phyloP scores from a whole-genome alignment of 2,888 invertebrate species.

The Erynnis tages region DNA sequence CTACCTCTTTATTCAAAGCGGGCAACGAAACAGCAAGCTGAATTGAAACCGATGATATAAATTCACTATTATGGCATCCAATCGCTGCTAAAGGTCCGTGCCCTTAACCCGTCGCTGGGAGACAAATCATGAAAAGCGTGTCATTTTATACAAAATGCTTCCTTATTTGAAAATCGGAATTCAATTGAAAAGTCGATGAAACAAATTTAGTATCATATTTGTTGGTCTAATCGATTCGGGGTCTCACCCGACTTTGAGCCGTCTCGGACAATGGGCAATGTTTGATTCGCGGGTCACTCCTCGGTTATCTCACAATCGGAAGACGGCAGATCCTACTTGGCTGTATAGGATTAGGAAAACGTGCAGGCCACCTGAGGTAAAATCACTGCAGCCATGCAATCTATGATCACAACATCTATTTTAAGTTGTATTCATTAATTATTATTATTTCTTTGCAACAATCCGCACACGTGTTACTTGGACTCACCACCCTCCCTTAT shows the following conservation, averaged over 20 bases:
- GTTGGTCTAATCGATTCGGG: too few relatives aligned
- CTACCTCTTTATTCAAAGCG: slow-evolving; percentile 16
- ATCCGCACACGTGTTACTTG: too few relatives aligned
- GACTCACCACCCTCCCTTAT: too few relatives aligned
- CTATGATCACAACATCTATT: too few relatives aligned
- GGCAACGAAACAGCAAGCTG: slow-evolving; percentile 14
- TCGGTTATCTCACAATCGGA: slow-evolving; percentile 72
- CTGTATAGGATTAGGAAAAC: too few relatives aligned
- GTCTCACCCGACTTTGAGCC: slow-evolving; percentile 44
- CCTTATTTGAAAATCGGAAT: slow-evolving; percentile 27
- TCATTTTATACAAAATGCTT: slow-evolving; percentile 28
- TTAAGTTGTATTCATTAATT: too few relatives aligned
- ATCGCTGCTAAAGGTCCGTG: slow-evolving; percentile 25
- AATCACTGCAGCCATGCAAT: too few relatives aligned
- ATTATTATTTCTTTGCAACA: too few relatives aligned
- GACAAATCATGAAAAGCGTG: slow-evolving; percentile 27
- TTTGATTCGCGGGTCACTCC: slow-evolving; percentile 65
- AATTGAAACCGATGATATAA: slow-evolving; percentile 25
- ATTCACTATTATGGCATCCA: slow-evolving; percentile 23
- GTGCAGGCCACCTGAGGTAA: too few relatives aligned
- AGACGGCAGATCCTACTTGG: slow-evolving; percentile 62
- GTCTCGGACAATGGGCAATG: slow-evolving; percentile 62
- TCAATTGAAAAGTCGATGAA: slow-evolving; percentile 28
- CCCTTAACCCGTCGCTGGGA: slow-evolving; percentile 24
- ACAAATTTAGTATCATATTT: slow-evolving; percentile 29